Evolutionary conservation across 2,113 vertebrate species (phyloP), one percentile per base, ranked within the genome.

Genomic region (Lasiurus cinereus): DNA sequence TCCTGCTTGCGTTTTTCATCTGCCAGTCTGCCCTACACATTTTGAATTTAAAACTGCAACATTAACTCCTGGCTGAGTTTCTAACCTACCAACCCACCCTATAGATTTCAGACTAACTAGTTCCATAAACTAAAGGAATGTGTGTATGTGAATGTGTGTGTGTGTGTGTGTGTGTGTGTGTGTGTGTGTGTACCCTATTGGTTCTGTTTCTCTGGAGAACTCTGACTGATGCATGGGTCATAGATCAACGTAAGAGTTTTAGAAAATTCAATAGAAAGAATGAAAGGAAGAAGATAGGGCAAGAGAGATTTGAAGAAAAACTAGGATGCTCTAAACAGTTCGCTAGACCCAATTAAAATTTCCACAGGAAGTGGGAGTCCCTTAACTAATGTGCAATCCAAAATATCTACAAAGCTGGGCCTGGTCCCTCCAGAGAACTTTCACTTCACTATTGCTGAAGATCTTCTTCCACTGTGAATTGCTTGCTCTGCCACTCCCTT

Each of bases 171-270:
- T 59, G 39, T 72, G 50, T 74, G 54, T 67, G 43, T 54, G 27
- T 76, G 43, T n/a, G 19, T 69, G 43, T 54, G 19, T 43, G 21
- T 54, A 1, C 43, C 29, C 8, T 52, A 4, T 33, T 77, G 62
- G 14, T 72, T 88, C 52, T 88, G 29, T 83, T 93, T 96, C 59
- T 94, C 29, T 54, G 74, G n/a, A 80, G 66, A 50, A 52, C 39
- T 7, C 52, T 14, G 33, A 33, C 77, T 66, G 46, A 46, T 48
- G 83, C 1, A 50, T 78, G 39, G 12, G 4, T 4, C 33, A 46
- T 18, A 80, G 16, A 36, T 67, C 22, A 56, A 29, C 6, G 21
- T 6, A 54, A 84, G 21, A 77, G 5, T 29, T 86, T 78, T 43
- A 50, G 50, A 91, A 91, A 90, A 78, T 84, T 48, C 29, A 88